Evolutionary conservation across 1,140 invertebrate species (phyloP), one percentile per base, ranked within the genome.

Genomic region (Zeugodacus cucurbitae): DNA sequence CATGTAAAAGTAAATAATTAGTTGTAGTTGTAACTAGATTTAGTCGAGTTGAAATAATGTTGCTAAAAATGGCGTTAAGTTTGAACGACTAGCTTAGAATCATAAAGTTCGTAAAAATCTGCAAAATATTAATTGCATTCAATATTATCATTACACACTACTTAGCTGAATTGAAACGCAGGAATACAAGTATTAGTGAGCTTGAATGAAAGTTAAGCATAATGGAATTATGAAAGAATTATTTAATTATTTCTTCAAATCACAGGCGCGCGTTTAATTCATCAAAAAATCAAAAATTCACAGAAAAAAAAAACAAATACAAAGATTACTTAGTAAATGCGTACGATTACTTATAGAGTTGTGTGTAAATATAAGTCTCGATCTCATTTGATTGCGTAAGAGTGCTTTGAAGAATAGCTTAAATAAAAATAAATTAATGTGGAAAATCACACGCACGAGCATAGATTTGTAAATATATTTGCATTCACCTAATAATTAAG

Each of bases 61-160:
- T 82, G 74, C 74, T 82, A 22, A 54, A 82, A 78, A 82, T 82
- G 74, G 74, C 74, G 74, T 82, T 82, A 48, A 82, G 74, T 82
- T 82, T 82, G 74, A 17, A 29, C 74, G 74, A 82, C 17, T 82
- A 82, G 74, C 74, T 11, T 29, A 48, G 26, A 82, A 26, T 82
- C 41, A 48, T n/a, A 82, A 37, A 48, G 41, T 48, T 82, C 26
- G 41, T 11, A 48, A 70, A 62, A n/a, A 41, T 48, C 48, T 48
- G 7, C 14, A 6, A 74, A 41, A 74, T 41, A 74, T 74, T 74
- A 41, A 74, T 17, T 41, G 34, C 22, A 41, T 20, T 54, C 14
- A 74, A 74, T 37, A 44, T 41, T 54, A 54, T 74, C 41, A 74
- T 22, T 74, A 74, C 37, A 74, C 37, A 74, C 17, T 74, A 41